Percentiles rank a stretch among this genome's conserved stretches.
phyloP scores from a whole-genome alignment of 2,113 vertebrate genomes.

The Hydropotes inermis region DNA sequence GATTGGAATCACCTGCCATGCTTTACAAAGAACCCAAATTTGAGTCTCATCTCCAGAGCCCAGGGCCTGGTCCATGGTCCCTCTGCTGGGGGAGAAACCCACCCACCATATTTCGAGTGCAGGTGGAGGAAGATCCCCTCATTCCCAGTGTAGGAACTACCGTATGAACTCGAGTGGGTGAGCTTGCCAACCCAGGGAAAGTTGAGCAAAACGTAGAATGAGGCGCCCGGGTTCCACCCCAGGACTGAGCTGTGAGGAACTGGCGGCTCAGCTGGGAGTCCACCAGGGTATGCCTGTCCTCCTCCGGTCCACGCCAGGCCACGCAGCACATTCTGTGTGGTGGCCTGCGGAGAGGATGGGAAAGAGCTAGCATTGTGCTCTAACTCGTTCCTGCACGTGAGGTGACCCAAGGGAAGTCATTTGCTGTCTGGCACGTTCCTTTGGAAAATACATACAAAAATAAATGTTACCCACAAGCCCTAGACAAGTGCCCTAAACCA shows the following conservation, averaged over 20 bases:
- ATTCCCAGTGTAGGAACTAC: too few species aligned
- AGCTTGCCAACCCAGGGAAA: background rate
- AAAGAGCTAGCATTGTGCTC: background rate
- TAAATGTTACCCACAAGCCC: background rate
- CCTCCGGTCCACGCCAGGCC: rapidly evolving
- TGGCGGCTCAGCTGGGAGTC: rapidly evolving
- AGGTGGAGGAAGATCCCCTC: background rate
- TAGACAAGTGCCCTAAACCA: background rate
- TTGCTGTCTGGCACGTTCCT: background rate
- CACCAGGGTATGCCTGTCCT: background rate
- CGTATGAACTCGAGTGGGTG: background rate
- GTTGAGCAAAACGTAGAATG: background rate
- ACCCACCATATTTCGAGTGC: rapidly evolving
- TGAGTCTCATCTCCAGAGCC: background rate
- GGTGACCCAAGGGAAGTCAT: background rate
- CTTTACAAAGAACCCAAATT: background rate
- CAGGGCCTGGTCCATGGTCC: rapidly evolving
- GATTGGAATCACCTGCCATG: background rate
- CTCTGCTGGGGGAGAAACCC: background rate
- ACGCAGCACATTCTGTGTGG: rapidly evolving
- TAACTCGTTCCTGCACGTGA: background rate
- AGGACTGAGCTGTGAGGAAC: background rate
- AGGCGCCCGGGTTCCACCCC: rapidly evolving
- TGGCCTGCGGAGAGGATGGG: background rate
- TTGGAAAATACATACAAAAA: conserved; percentile 1